These are phyloP conservation scores for Tinamus guttatus DNA, from an alignment of 2,113 vertebrate genomes.

Conservation along the genomic window DNA sequence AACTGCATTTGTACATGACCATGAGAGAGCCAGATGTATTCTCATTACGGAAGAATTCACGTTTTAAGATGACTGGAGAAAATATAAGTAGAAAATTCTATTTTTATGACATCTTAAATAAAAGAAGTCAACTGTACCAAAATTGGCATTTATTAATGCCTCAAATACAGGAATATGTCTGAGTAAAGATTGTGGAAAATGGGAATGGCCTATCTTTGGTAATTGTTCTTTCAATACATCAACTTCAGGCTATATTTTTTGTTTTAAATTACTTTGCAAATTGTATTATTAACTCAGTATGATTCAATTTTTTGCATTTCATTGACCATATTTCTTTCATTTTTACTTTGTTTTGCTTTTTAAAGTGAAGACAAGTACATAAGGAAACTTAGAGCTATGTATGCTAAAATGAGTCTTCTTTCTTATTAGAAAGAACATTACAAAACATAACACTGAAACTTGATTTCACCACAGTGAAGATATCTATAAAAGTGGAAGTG, in stretches of 20 bases:
- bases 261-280: not conserved
- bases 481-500: not conserved
- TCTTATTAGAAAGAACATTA: not conserved
- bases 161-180: constrained; percentile 17
- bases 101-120: constrained; percentile 36
- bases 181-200: constrained; percentile 18
- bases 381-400: not conserved
- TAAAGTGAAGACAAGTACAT: not conserved
- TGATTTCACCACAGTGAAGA: not conserved
- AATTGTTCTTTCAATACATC: constrained; percentile 29
- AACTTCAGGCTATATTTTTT: not conserved
- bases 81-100: constrained; percentile 24
- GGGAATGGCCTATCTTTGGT: not conserved
- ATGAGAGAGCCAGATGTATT: not conserved
- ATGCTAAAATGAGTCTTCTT: not conserved
- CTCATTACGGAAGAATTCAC: not conserved
- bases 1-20: not conserved
- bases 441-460: not conserved
- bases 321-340: not conserved
- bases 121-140: constrained; percentile 20
- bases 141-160: constrained; percentile 21
- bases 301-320: not conserved
- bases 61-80: not conserved
- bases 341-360: not conserved
- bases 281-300: not conserved